Percentiles rank a stretch among this genome's conserved stretches.
Conservation (phyloP, 2,797 vertebrate genomes). For the Natrix natrix region DNA sequence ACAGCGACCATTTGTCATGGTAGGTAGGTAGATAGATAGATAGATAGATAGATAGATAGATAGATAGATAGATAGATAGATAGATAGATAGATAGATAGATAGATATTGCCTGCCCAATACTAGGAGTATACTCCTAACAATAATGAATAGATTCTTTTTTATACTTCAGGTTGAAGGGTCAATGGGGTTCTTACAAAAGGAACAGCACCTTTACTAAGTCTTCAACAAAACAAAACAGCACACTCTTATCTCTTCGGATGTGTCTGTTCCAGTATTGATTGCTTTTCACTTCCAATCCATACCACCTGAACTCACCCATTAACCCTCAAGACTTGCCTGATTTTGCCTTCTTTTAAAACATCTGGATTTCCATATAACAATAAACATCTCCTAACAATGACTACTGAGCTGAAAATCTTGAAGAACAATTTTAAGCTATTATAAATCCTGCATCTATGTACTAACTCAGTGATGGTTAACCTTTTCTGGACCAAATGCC, state of each 20-base stretch:
- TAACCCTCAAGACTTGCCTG: too few relatives aligned
- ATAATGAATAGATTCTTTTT: not conserved
- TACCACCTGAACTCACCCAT: not conserved
- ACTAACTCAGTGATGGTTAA: too few relatives aligned
- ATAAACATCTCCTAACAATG: not conserved
- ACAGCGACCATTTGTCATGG: too few relatives aligned
- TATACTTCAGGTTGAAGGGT: not conserved
- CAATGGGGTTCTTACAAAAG: not conserved
- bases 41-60: too few relatives aligned
- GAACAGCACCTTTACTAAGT: not conserved
- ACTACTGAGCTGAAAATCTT: not conserved
- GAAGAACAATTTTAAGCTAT: not conserved
- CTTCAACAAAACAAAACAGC: not conserved
- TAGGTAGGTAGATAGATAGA: too few relatives aligned
- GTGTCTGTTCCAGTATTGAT: not conserved
- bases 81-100: too few relatives aligned
- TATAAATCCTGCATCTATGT: not conserved
- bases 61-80: too few relatives aligned
- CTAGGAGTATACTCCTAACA: too few relatives aligned
- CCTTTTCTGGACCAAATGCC: too few relatives aligned
- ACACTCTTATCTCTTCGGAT: not conserved
- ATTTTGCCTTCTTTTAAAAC: not conserved
- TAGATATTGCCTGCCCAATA: too few relatives aligned
- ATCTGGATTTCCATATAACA: not conserved
- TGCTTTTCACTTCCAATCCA: not conserved